Conservation (phyloP, 2,888 invertebrate species). For the Oeneis ivallda region DNA sequence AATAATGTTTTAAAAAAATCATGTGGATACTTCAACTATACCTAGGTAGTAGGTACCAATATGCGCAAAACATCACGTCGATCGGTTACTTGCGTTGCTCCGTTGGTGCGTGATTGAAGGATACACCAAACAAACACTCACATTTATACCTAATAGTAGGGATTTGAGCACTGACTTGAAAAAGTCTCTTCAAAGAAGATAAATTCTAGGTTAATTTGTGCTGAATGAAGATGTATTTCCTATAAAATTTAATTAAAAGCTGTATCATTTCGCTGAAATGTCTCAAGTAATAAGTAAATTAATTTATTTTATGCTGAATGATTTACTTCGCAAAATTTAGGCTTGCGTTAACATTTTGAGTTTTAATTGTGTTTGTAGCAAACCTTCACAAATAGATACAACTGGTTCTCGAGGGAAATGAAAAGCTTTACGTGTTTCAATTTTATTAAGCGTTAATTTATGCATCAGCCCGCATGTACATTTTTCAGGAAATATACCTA, state of each 20-base stretch:
- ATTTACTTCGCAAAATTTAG: neutral
- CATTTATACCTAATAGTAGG: no score
- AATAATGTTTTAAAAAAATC: no score
- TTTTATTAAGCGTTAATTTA: neutral
- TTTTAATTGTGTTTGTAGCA: neutral
- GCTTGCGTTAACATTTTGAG: neutral
- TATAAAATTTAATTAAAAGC: conserved; percentile 3
- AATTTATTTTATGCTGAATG: neutral
- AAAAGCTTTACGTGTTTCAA: neutral
- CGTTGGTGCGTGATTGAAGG: no score
- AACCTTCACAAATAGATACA: neutral
- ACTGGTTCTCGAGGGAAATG: neutral
- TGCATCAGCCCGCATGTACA: no score
- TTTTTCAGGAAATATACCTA: no score
- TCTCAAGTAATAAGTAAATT: conserved; percentile 3
- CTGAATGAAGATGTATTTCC: neutral
- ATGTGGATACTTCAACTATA: no score
- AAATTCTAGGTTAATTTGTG: neutral
- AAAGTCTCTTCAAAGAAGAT: neutral
- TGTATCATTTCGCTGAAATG: neutral
- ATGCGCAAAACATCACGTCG: no score
- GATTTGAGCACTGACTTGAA: no score
- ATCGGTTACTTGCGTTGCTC: no score
- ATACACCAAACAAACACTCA: no score
- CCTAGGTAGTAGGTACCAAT: no score